Evolutionary conservation across 2,113 vertebrate species (phyloP), one percentile per base, ranked within the genome.

Genomic region (Urocynchramus pylzowi): DNA sequence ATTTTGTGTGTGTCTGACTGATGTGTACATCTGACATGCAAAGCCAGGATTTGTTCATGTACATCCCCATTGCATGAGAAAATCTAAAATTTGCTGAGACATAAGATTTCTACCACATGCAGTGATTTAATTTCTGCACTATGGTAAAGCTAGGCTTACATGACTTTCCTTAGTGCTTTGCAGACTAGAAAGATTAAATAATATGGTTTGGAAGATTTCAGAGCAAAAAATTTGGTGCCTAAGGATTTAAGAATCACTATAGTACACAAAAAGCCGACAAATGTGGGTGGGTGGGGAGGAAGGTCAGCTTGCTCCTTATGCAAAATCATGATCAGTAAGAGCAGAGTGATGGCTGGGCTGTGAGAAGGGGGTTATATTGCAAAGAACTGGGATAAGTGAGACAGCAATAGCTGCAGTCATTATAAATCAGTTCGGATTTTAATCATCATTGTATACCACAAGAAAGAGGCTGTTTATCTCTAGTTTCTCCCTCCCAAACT

Each of bases 401-500:
- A 79, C n/a, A 82, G 56, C 61, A 91, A 52, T 31, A 95, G 61
- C 57, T 82, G 28, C 57, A 90, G 49, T 56, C 65, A 85, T n/a
- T 65, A 84, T 44, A 87, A 84, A 95, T 93, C 49, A 71, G 80
- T 81, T 81, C 82, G 76, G 86, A 90, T 95, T 65, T 95, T 86
- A 95, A 61, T 93, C 94, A 91, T 76, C 49, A 22, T 24, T 31
- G 24, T 42, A 49, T 26, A 84, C 87, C 6, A 1, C 60, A 78
- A 84, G 26, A 86, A 86, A 53, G 47, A 82, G 19, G 30, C 24
- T 80, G 68, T 93, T 95, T 85, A 44, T 47, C 39, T 57, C 28
- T 54, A 63, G 18, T 54, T 91, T 87, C 52, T 91, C 69, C 69
- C 69, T 90, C 75, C 41, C 61, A 82, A 81, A 79, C 78, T 64